Base-by-base conservation (phyloP, 1,140 invertebrate species). In the Capitella teleta region DNA sequence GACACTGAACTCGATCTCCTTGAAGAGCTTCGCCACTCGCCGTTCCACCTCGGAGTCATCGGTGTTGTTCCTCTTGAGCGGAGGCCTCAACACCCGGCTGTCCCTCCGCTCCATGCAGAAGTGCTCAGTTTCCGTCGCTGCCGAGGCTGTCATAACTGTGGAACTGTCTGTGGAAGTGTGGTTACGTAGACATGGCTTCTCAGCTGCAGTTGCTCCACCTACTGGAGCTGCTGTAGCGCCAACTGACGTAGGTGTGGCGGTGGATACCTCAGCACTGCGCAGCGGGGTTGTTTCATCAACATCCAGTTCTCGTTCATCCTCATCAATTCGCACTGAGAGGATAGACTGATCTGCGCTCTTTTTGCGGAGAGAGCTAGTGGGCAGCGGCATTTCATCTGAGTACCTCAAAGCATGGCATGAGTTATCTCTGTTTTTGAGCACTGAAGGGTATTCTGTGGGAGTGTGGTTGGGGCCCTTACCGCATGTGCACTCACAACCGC, bases 11-110 rank as follows among this genome's bases (percentile, higher is more conserved):
- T 51, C 49, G 28, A 51, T 51, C 28, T 51, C 49, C 23, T 36
- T 24, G 24, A 51, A 46, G 19, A 51, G 44, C 24, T 32, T 23
- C 2, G 41, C 49, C 41, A 51, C 49, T 3, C 49, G 16, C 16
- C 49, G 23, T 28, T 51, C 49, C n/a, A 51, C 49, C 30, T 51
- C 49, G 2, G 49, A 51, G 30, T 51, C 49, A 18, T 51, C 49
- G 41, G 49, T 51, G 28, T 47, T 51, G 25, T 51, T 51, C 21
- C 49, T 2, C 42, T 28, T 47, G n/a, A 51, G 43, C 34, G 41
- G 41, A 5, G 49, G 14, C 25, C 49, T 14, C 38, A 32, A 32
- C 30, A n/a, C n/a, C 8, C 30, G 8, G 30, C 8, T 10, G 8
- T 32, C 30, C 25, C 38, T 50, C 18, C 38, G 18, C 8, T n/a